Evolutionary conservation across 1,140 invertebrate genomes (phyloP).

Genomic region (Leptoteleia sp.): DNA sequence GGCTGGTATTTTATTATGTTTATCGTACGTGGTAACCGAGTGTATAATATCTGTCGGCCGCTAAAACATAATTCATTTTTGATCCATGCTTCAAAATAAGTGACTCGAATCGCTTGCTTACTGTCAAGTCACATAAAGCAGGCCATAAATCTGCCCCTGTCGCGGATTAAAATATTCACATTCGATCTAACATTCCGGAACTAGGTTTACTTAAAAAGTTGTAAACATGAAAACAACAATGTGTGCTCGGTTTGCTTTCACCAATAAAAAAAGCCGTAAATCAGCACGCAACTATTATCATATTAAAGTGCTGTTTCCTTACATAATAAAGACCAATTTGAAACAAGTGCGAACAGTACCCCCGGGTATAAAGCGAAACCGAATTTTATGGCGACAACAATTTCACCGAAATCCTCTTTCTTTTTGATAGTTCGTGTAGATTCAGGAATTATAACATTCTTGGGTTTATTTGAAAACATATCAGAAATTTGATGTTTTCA

Average conservation of each 20-base stretch:
- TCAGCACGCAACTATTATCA: conserved; percentile 30
- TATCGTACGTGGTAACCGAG: too few relatives aligned
- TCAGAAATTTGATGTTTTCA: too few relatives aligned
- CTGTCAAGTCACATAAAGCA: conserved; percentile 11
- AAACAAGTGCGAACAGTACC: not conserved
- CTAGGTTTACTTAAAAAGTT: conserved; percentile 30
- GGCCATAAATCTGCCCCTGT: conserved; percentile 3
- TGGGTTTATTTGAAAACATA: too few relatives aligned
- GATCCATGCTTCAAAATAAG: too few relatives aligned
- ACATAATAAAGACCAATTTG: conserved; percentile 22
- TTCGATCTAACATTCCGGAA: conserved; percentile 24
- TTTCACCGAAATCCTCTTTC: too few relatives aligned
- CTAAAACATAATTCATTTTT: too few relatives aligned
- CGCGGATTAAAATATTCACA: conserved; percentile 30
- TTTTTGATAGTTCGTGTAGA: too few relatives aligned
- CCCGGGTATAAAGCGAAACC: conserved; percentile 3
- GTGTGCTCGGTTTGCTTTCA: conserved; percentile 37
- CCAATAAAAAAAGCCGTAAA: conserved; percentile 49
- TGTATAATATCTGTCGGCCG: too few relatives aligned
- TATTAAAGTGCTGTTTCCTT: conserved; percentile 39
- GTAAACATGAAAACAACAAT: conserved; percentile 48
- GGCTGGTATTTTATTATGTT: too few relatives aligned
- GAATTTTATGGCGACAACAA: conserved; percentile 3
- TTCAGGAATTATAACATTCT: too few relatives aligned
- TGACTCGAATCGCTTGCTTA: too few relatives aligned